These are phyloP conservation scores for Gisinianus flammeolus DNA, from an alignment of 2,888 invertebrate species.

Conservation along the genomic window DNA sequence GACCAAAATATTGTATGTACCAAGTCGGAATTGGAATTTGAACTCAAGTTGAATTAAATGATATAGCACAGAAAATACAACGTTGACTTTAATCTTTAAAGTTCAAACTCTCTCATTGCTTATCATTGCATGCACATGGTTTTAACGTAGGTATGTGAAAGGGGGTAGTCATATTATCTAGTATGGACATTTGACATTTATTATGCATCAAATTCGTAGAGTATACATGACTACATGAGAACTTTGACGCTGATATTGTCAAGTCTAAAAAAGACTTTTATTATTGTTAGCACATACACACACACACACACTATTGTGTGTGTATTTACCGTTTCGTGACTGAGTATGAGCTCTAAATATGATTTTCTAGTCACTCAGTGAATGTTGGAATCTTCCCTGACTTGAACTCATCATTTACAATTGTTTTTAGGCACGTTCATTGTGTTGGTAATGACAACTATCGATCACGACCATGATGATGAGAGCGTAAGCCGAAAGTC, in stretches of 20 bases:
- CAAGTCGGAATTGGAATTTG: neutral
- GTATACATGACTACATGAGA: too few species aligned
- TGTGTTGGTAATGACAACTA: slow-evolving; percentile 10
- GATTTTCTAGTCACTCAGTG: slow-evolving; percentile 12
- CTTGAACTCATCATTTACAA: slow-evolving; percentile 16
- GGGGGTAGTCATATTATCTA: too few species aligned
- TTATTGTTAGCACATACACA: neutral
- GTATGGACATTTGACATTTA: too few species aligned
- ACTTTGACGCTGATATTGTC: neutral
- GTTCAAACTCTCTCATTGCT: too few species aligned
- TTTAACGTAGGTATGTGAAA: too few species aligned
- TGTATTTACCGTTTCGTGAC: slow-evolving; percentile 10
- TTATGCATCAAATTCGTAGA: too few species aligned
- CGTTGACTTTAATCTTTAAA: too few species aligned
- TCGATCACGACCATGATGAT: slow-evolving; percentile 11
- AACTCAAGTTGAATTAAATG: too few species aligned
- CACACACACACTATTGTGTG: neutral
- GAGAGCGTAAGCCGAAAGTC: slow-evolving; percentile 4
- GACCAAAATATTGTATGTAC: neutral
- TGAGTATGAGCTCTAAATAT: neutral
- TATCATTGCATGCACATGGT: neutral
- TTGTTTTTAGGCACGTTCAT: neutral
- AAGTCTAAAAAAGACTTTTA: neutral
- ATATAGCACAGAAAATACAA: too few species aligned
- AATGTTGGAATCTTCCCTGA: neutral